Percentiles rank a stretch among this genome's conserved stretches.
These are phyloP conservation scores for Liposcelis brunnea DNA, from an alignment of 2,888 invertebrate species.

Conservation along the genomic window DNA sequence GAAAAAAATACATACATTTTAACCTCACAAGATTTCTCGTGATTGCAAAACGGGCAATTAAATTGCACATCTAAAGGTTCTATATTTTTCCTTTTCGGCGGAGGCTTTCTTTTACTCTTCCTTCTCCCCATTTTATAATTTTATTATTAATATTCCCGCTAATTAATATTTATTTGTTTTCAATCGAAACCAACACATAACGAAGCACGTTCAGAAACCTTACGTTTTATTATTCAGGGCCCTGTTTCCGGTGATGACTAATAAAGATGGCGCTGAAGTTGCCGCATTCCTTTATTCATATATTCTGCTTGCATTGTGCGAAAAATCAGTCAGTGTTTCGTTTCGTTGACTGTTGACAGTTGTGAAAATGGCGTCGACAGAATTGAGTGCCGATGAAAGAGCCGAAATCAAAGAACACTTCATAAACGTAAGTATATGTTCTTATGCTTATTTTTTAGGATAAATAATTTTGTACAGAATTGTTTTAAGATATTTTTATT, in stretches of 20 bases:
- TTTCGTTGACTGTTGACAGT: no score
- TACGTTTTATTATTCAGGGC: no score
- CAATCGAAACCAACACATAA: no score
- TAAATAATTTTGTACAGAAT: background rate
- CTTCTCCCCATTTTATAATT: slow-evolving; percentile 68
- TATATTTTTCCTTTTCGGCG: slow-evolving; percentile 80
- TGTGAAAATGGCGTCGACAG: slow-evolving; percentile 1
- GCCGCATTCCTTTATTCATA: no score
- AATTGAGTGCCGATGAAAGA: slow-evolving; percentile 37
- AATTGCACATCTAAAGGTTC: slow-evolving; percentile 89
- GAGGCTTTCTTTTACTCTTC: slow-evolving; percentile 96
- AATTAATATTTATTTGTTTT: no score
- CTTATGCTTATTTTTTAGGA: background rate
- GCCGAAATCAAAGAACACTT: slow-evolving; percentile 62
- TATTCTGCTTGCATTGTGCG: no score
- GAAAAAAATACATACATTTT: slow-evolving; percentile 63
- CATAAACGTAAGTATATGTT: slow-evolving; percentile 39
- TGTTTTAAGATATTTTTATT: background rate
- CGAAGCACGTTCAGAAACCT: no score
- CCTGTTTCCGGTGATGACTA: no score
- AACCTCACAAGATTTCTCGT: slow-evolving; percentile 97
- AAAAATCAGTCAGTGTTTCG: no score
- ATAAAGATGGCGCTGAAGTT: no score
- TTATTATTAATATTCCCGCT: no score
- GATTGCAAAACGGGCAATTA: slow-evolving; percentile 98